Conservation (phyloP, 2,888 invertebrate species). For the Eupithecia insigniata region DNA sequence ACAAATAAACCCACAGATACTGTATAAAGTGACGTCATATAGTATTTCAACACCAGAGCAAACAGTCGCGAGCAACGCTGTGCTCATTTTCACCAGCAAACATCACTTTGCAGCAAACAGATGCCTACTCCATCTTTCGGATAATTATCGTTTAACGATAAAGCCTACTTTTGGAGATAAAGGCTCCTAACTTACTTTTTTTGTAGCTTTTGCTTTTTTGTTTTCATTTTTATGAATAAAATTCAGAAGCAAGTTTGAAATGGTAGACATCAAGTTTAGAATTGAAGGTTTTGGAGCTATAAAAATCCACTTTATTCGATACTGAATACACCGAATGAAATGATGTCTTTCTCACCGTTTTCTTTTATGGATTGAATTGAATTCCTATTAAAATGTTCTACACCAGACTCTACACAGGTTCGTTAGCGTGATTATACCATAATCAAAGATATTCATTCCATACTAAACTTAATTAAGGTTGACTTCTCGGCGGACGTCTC, state of each 20-base stretch:
- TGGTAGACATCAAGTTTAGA: neutral
- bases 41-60: constrained; percentile 69
- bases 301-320: neutral
- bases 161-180: constrained; percentile 45
- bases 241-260: neutral
- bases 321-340: neutral
- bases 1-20: neutral
- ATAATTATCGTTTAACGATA: constrained; percentile 53
- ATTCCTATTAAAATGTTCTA: constrained; percentile 4
- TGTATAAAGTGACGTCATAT: constrained; percentile 66
- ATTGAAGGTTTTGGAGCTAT: neutral
- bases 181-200: neutral
- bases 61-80: constrained; percentile 67
- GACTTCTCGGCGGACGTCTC: constrained; percentile 41
- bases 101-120: too few species aligned
- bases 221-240: neutral
- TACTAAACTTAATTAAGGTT: constrained; percentile 69
- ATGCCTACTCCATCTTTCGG: constrained; percentile 43
- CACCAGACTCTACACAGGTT: neutral
- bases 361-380: neutral
- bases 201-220: neutral
- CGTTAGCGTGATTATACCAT: constrained; percentile 38
- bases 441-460: constrained; percentile 54
- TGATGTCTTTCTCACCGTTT: neutral
- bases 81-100: constrained; percentile 72